Evolutionary conservation across 2,113 vertebrate species (phyloP).

Genomic region (Rattus norvegicus): GRCr8 NC_086019.1:111925501-111926000

Average conservation of each 20-base stretch:
- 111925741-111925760: not conserved
- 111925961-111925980: not conserved
- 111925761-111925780: not conserved
- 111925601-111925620: not conserved
- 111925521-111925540: not conserved
- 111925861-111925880: not conserved
- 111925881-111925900: not conserved
- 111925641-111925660: not conserved
- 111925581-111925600: not conserved
- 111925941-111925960: too few species aligned
- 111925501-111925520: not conserved
- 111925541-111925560: not conserved
- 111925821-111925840: not conserved
- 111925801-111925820: not conserved
- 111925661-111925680: not conserved
- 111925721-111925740: not conserved
- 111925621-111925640: not conserved
- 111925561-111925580: not conserved
- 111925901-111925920: too few species aligned
- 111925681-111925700: not conserved
- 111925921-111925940: too few species aligned
- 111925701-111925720: not conserved
- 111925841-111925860: too few species aligned
- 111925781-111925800: not conserved
- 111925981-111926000: not conserved